phyloP scores from a whole-genome alignment of 2,888 invertebrate species.

The Falcaria lacertinaria region DNA sequence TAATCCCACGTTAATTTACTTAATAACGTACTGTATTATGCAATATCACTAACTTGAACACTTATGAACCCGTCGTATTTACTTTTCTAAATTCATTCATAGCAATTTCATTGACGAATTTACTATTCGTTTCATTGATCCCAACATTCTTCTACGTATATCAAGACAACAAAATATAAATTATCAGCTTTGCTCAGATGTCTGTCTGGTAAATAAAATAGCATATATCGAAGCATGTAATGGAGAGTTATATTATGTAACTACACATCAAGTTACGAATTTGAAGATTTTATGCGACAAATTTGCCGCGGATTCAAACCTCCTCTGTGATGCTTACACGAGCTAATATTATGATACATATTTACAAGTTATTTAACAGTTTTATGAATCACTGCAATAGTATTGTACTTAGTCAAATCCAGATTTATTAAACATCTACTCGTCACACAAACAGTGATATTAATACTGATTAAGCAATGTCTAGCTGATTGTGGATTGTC shows the following conservation, averaged over 20 bases:
- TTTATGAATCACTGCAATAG: constrained; percentile 34
- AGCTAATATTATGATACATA: constrained; percentile 31
- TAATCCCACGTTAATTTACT: background rate
- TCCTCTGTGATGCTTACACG: constrained; percentile 41
- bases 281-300: background rate
- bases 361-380: constrained; percentile 44
- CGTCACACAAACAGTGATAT: constrained; percentile 24
- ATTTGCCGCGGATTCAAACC: constrained; percentile 1
- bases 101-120: constrained; percentile 8
- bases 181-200: background rate
- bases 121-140: constrained; percentile 6
- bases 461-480: constrained; percentile 45
- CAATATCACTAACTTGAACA: constrained; percentile 2
- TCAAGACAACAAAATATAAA: background rate
- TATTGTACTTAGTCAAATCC: constrained; percentile 33
- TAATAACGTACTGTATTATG: constrained; percentile 2
- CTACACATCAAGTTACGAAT: background rate
- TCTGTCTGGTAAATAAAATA: background rate
- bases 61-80: constrained; percentile 5
- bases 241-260: background rate
- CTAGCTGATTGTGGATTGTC: background rate
- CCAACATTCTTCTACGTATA: constrained; percentile 8
- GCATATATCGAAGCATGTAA: background rate
- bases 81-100: constrained; percentile 5
- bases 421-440: constrained; percentile 5